phyloP scores from a whole-genome alignment of 2,797 vertebrate genomes.

The Brachyalestes nurse region DNA sequence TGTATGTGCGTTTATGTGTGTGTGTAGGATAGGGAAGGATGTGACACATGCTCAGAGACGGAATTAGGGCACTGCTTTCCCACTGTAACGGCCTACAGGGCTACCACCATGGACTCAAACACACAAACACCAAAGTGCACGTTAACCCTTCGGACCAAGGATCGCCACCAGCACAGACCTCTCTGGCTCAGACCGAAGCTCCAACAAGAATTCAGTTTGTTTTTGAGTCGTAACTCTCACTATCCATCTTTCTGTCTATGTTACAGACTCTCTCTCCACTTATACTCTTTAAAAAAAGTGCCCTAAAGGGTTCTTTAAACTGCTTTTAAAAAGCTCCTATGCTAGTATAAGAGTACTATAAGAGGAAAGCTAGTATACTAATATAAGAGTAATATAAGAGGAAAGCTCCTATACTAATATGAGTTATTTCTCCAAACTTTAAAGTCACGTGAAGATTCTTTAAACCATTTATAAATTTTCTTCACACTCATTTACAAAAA shows the following conservation, averaged over 20 bases:
- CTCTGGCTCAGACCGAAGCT: background rate
- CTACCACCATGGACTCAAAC: constrained; percentile 67
- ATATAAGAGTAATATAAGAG: too few species aligned
- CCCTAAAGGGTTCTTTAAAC: too few species aligned
- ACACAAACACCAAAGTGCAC: constrained; percentile 60
- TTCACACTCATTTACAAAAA: too few species aligned
- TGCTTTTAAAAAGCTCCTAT: too few species aligned
- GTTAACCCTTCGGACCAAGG: constrained; percentile 41
- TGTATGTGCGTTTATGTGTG: constrained; percentile 29
- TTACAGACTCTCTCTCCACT: too few species aligned
- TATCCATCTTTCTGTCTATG: background rate
- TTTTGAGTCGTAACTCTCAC: background rate
- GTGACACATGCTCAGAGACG: constrained; percentile 83
- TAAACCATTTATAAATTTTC: too few species aligned
- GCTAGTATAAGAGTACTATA: too few species aligned
- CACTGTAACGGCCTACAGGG: constrained; percentile 78
- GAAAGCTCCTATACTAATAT: too few species aligned
- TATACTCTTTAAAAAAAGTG: too few species aligned
- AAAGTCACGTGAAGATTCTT: too few species aligned
- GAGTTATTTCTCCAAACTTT: too few species aligned
- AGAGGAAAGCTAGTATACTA: too few species aligned
- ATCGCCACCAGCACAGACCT: background rate
- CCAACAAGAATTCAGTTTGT: background rate
- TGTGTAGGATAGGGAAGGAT: constrained; percentile 72
- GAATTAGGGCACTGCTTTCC: constrained; percentile 78